These are phyloP conservation scores for Diplolepis rosae DNA, from an alignment of 2,888 invertebrate species.

Conservation along the genomic window DNA sequence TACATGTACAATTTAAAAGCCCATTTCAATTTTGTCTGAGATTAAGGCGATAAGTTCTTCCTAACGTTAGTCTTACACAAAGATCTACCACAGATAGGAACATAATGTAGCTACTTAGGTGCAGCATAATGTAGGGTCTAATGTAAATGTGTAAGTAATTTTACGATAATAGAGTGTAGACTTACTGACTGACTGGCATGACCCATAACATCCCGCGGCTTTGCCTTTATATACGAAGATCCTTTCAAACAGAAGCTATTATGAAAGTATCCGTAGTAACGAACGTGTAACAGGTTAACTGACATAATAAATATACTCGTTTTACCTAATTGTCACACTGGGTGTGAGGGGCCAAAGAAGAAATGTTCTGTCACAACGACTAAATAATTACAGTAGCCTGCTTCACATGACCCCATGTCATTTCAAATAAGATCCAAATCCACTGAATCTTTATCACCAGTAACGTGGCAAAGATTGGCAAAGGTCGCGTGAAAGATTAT, in stretches of 20 bases:
- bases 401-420: no score
- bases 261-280: conserved; percentile 31
- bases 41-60: neutral
- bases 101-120: conserved; percentile 16
- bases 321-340: conserved; percentile 37
- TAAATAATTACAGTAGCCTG: neutral
- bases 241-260: conserved; percentile 35
- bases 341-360: neutral
- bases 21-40: neutral
- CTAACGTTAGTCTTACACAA: neutral
- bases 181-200: conserved; percentile 36
- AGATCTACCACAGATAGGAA: conserved; percentile 1
- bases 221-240: conserved; percentile 29
- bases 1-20: neutral
- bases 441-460: no score
- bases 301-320: conserved; percentile 34
- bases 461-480: no score
- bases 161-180: conserved; percentile 33
- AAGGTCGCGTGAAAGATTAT: neutral
- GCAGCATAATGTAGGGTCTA: neutral
- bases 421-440: no score
- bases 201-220: conserved; percentile 23
- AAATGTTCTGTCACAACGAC: neutral
- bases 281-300: conserved; percentile 29
- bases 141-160: no score